Percentiles rank a stretch among this genome's conserved stretches.
phyloP scores from a whole-genome alignment of 2,113 vertebrate species.

The Thunnus maccoyii region DNA sequence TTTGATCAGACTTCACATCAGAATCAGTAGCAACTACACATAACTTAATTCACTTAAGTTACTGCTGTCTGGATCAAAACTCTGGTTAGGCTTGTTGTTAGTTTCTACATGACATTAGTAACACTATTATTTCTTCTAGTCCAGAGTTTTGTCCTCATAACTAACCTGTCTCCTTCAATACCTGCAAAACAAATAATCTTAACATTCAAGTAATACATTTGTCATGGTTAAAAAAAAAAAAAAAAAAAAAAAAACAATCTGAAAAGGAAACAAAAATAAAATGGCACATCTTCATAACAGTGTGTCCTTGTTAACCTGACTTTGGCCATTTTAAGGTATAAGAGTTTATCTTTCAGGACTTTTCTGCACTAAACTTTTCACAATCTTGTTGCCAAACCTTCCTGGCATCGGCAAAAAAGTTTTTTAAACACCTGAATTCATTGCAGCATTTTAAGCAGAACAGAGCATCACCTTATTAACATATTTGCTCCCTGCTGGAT shows the following conservation, averaged over 20 bases:
- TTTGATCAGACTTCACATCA: conserved; percentile 77
- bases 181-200: conserved; percentile 63
- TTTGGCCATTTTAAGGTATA: conserved; percentile 65
- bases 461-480: conserved; percentile 46
- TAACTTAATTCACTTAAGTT: conserved; percentile 75
- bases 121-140: conserved; percentile 62
- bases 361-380: conserved; percentile 52
- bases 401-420: conserved; percentile 39
- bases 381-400: conserved; percentile 65
- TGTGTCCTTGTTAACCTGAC: conserved; percentile 61
- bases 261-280: conserved; percentile 64
- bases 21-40: conserved; percentile 82
- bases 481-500: conserved; percentile 52
- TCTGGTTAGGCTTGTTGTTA: conserved; percentile 67
- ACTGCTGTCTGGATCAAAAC: conserved; percentile 59
- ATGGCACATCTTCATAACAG: conserved; percentile 75
- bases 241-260: conserved; percentile 40
- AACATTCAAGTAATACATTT: conserved; percentile 85
- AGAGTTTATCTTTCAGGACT: conserved; percentile 41
- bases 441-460: conserved; percentile 78
- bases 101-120: conserved; percentile 63
- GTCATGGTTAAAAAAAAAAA: conserved; percentile 53
- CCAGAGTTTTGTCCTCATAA: conserved; percentile 70
- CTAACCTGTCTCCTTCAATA: conserved; percentile 51
- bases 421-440: conserved; percentile 77